Evolutionary conservation across 2,113 vertebrate species (phyloP).

Genomic region (Gila orcuttii): DNA sequence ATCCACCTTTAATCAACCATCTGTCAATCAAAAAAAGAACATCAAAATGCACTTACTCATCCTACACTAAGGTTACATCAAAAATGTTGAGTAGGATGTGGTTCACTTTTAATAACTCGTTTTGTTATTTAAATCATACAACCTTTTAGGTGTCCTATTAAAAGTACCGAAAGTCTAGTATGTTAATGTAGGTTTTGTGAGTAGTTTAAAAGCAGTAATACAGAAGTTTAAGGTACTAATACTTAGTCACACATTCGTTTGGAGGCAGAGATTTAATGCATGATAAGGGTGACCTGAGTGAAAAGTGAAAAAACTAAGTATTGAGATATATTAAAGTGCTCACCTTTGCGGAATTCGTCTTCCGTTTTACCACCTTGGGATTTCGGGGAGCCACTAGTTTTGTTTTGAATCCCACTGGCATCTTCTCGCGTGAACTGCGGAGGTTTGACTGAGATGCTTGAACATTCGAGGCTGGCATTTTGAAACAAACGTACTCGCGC

Average conservation of each 20-base stretch:
- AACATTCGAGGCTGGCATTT: conserved; percentile 64
- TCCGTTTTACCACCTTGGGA: conserved; percentile 64
- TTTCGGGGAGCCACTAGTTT: conserved; percentile 59
- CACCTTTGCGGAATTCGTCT: conserved; percentile 66
- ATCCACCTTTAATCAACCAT: neutral
- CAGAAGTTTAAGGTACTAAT: neutral
- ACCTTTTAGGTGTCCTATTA: neutral
- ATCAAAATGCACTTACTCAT: conserved; percentile 48
- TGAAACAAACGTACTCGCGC: conserved; percentile 15
- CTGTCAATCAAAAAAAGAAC: conserved; percentile 34
- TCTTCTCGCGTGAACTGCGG: conserved; percentile 60
- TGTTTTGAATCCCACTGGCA: conserved; percentile 60
- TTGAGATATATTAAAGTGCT: conserved; percentile 22
- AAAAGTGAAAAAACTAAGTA: neutral
- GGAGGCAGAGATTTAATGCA: neutral
- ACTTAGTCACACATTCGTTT: neutral
- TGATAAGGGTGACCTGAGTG: neutral
- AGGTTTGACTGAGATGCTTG: conserved; percentile 44
- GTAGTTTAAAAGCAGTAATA: neutral
- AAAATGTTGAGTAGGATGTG: conserved; percentile 48
- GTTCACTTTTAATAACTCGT: conserved; percentile 51
- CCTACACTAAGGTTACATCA: too few species aligned
- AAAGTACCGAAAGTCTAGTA: neutral
- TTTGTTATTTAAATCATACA: conserved; percentile 49
- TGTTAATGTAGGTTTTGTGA: neutral